phyloP scores from a whole-genome alignment of 2,113 vertebrate species.

The Tympanuchus pallidicinctus region DNA sequence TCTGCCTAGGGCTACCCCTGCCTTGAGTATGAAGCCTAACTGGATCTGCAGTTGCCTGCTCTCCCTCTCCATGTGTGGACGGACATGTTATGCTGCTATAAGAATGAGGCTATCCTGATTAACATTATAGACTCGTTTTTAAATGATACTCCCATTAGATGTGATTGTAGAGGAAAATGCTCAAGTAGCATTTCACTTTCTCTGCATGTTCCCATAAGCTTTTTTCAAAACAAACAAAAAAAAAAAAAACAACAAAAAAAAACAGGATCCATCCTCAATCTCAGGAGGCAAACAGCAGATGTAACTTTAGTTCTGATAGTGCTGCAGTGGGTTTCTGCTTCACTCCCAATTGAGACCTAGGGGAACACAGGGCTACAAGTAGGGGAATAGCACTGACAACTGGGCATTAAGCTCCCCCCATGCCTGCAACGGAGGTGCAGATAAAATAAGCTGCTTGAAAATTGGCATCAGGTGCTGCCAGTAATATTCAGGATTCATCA shows the following conservation, averaged over 20 bases:
- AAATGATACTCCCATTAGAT: neutral
- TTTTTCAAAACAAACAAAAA: neutral
- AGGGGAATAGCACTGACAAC: conserved; percentile 29
- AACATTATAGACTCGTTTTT: neutral
- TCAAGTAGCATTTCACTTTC: neutral
- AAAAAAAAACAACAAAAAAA: no score
- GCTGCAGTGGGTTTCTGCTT: neutral
- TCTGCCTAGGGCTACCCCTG: neutral
- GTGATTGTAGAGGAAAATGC: neutral
- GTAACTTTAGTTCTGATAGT: neutral
- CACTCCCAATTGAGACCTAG: neutral
- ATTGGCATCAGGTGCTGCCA: conserved; percentile 58
- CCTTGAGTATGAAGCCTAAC: neutral
- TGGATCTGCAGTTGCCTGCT: neutral
- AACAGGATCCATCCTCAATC: neutral
- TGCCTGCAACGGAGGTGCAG: neutral
- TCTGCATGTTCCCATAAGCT: neutral
- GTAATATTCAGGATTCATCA: conserved; percentile 69
- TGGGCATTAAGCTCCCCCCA: neutral
- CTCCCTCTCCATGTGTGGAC: neutral
- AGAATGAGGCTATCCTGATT: neutral
- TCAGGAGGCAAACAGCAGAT: neutral
- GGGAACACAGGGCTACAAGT: neutral
- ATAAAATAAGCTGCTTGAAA: conserved; percentile 24
- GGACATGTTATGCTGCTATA: no score